Conservation (phyloP, 2,113 vertebrate genomes). For the Diglossa brunneiventris region DNA sequence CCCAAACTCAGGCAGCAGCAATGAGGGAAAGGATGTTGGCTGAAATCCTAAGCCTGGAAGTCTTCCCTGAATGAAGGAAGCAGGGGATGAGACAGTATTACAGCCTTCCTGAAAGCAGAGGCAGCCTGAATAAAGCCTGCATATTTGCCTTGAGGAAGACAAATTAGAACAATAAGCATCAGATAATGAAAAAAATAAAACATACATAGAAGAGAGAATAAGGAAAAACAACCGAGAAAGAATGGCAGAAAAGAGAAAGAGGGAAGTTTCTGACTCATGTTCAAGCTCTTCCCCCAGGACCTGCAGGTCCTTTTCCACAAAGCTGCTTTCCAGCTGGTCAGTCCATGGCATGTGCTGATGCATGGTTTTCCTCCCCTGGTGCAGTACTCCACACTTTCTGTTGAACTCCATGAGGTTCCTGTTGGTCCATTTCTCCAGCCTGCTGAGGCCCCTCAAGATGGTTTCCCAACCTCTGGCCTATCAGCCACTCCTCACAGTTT, state of each 20-base stretch:
- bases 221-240: neutral
- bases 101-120: neutral
- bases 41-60: constrained; percentile 5
- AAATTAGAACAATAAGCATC: neutral
- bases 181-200: neutral
- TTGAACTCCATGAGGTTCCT: neutral
- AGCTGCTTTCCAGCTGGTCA: neutral
- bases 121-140: neutral
- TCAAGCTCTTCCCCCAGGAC: neutral
- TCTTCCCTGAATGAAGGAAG: constrained; percentile 9
- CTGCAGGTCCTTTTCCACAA: neutral
- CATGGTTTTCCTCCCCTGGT: neutral
- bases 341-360: neutral
- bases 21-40: neutral
- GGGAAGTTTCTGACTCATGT: neutral
- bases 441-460: neutral
- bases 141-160: neutral
- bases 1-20: neutral
- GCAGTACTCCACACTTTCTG: neutral
- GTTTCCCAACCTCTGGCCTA: neutral
- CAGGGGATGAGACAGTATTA: neutral
- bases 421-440: neutral
- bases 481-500: neutral
- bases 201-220: neutral
- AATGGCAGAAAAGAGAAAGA: neutral